phyloP scores from a whole-genome alignment of 1,140 invertebrate species.

The Diuraphis noxia region DNA sequence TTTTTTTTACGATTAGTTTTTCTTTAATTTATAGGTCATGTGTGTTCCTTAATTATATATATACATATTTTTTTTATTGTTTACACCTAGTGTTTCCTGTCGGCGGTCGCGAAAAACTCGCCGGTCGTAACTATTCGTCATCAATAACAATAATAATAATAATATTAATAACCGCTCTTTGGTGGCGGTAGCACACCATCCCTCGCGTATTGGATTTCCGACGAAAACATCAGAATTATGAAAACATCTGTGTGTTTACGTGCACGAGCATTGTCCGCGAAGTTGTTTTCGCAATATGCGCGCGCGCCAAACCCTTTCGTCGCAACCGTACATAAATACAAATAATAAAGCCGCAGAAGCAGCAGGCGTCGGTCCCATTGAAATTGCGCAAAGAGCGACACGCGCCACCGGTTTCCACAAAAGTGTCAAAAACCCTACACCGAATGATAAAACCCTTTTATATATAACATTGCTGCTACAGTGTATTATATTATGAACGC shows the following conservation, averaged over 20 bases:
- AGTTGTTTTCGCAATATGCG: constrained; percentile 38
- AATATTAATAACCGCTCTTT: not conserved
- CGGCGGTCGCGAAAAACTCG: not conserved
- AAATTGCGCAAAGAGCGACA: constrained; percentile 53
- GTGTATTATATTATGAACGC: not conserved
- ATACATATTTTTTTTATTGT: constrained; percentile 19
- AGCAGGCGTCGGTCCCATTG: constrained; percentile 1
- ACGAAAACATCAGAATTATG: constrained; percentile 45
- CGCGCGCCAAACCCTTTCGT: constrained; percentile 20
- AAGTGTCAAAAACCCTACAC: constrained; percentile 35
- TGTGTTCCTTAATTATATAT: constrained; percentile 23
- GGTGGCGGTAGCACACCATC: not conserved
- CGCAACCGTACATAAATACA: not conserved
- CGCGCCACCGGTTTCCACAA: constrained; percentile 52
- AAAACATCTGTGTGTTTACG: constrained; percentile 44
- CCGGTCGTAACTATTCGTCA: too few species aligned
- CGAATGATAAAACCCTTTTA: constrained; percentile 48
- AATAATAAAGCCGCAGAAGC: not conserved
- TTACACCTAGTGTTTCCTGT: constrained; percentile 45
- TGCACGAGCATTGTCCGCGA: constrained; percentile 28
- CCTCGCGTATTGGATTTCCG: constrained; percentile 33
- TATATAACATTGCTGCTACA: not conserved
- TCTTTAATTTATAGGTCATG: constrained; percentile 33
- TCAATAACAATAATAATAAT: not conserved
- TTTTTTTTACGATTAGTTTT: not conserved